These are phyloP conservation scores for Cartodere bifasciata DNA, from an alignment of 2,888 invertebrate species.

Conservation along the genomic window DNA sequence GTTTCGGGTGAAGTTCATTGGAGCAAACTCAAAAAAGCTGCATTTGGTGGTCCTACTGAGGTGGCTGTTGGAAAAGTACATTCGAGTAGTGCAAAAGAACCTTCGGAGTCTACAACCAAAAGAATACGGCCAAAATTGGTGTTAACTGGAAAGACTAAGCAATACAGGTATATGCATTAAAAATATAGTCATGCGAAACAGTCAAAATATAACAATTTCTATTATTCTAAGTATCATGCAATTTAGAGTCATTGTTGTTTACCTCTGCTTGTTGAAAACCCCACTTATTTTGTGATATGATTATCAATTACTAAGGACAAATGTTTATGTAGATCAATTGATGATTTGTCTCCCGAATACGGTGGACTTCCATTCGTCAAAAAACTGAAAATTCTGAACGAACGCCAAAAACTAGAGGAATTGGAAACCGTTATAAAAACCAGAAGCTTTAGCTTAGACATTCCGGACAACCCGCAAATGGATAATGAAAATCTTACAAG, in stretches of 20 bases:
- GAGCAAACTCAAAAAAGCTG: slow-evolving; percentile 66
- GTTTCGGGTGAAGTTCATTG: slow-evolving; percentile 44
- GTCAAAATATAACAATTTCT: too few relatives aligned
- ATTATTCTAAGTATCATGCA: too few relatives aligned
- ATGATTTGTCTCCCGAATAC: slow-evolving; percentile 78
- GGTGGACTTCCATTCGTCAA: slow-evolving; percentile 78
- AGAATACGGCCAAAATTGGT: slow-evolving; percentile 26
- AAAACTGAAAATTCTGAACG: slow-evolving; percentile 77
- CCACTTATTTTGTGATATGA: too few relatives aligned
- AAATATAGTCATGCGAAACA: too few relatives aligned
- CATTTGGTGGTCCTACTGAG: slow-evolving; percentile 40
- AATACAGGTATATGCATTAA: slow-evolving; percentile 48
- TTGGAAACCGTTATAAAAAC: slow-evolving; percentile 63
- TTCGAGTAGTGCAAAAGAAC: slow-evolving; percentile 11
- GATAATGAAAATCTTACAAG: slow-evolving; percentile 49
- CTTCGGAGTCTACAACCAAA: slow-evolving; percentile 6
- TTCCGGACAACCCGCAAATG: slow-evolving; percentile 40
- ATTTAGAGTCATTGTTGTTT: too few relatives aligned
- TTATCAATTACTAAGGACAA: too few relatives aligned
- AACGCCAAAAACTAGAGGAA: slow-evolving; percentile 74
- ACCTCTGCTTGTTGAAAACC: too few relatives aligned
- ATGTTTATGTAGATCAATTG: slow-evolving; percentile 50
- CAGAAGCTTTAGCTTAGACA: slow-evolving; percentile 70
- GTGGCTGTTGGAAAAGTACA: too few relatives aligned
- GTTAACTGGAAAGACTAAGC: slow-evolving; percentile 40